Conservation (phyloP, 1,140 invertebrate genomes). For the Monomorium pharaonis region DNA sequence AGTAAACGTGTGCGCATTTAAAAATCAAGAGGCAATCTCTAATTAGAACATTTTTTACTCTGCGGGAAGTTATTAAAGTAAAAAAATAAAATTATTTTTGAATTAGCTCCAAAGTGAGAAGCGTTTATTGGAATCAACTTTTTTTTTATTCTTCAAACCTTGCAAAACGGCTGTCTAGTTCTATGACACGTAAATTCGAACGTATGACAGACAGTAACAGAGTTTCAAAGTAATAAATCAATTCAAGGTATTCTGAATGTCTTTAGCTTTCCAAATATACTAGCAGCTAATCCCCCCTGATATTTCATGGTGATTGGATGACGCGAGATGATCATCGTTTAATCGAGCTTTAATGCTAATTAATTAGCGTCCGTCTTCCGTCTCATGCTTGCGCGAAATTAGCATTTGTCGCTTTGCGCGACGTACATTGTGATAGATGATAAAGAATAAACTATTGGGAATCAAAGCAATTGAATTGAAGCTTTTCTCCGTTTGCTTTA, state of each 20-base stretch:
- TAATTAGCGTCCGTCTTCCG: conserved; percentile 37
- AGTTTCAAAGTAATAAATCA: conserved; percentile 41
- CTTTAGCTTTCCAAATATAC: conserved; percentile 38
- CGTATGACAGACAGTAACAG: conserved; percentile 7
- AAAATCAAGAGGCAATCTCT: background rate
- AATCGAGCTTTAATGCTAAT: conserved; percentile 49
- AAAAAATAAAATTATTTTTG: background rate
- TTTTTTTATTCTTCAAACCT: background rate
- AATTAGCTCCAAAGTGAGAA: background rate
- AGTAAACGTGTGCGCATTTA: background rate
- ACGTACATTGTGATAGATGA: conserved; percentile 23
- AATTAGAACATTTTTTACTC: conserved; percentile 1
- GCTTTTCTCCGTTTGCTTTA: background rate
- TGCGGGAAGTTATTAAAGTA: background rate
- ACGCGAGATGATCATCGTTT: conserved; percentile 43
- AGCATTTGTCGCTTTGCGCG: conserved; percentile 6
- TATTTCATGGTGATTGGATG: conserved; percentile 52
- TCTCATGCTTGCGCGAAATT: conserved; percentile 44
- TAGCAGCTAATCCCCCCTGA: background rate
- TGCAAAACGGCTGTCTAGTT: background rate
- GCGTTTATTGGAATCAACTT: background rate
- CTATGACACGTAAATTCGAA: conserved; percentile 10
- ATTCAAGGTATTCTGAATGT: background rate
- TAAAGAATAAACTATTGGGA: conserved; percentile 29
- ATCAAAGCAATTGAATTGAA: conserved; percentile 27